Base-by-base conservation (phyloP, 1,140 invertebrate species). In the Wiebesia pumilae region DNA sequence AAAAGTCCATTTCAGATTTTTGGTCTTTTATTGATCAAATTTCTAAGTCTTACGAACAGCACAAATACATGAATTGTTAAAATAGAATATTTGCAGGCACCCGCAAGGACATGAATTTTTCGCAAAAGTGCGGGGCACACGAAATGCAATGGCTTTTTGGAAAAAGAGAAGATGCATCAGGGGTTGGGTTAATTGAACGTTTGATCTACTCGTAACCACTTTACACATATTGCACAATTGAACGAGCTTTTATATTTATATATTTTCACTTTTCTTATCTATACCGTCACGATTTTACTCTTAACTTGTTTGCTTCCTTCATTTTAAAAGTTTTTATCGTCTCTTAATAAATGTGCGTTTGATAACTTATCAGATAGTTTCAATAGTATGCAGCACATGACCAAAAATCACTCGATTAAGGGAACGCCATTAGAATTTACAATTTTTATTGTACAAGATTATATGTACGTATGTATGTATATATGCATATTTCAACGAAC, bases 61-160 rank as follows among this genome's bases (percentile, higher is more conserved):
- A 87, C 85, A 87, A 87, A 83, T 87, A 87, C 85, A 87, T 79
- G 27, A 81, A 87, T 87, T 73, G 71, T 87, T 87, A 83, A 87
- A 87, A 87, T 87, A 83, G 85, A 87, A 87, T 87, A 71, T 83
- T 87, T 83, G 58, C 43, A 58, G 65, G 75, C n/a, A 27, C n/a
- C 54, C 73, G 47, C 35, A 30, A 87, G 51, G 85, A 78, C 85
- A 83, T 77, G 21, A 82, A 77, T 51, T 67, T 85, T 83, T 78
- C 65, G 80, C 40, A 67, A 0, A 6, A 67, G 38, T 35, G 35
- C 24, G 35, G 85, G 54, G 47, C 9, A 81, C n/a, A 24, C 77
- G 30, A 86, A 82, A 78, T 86, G 80, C 67, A 67, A 27, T 51
- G 58, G 35, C 51, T 86, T 80, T 79, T 78, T 43, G 30, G 84